Evolutionary conservation across 2,113 vertebrate species (phyloP).

Genomic region (Haplotaxodon microlepis): DNA sequence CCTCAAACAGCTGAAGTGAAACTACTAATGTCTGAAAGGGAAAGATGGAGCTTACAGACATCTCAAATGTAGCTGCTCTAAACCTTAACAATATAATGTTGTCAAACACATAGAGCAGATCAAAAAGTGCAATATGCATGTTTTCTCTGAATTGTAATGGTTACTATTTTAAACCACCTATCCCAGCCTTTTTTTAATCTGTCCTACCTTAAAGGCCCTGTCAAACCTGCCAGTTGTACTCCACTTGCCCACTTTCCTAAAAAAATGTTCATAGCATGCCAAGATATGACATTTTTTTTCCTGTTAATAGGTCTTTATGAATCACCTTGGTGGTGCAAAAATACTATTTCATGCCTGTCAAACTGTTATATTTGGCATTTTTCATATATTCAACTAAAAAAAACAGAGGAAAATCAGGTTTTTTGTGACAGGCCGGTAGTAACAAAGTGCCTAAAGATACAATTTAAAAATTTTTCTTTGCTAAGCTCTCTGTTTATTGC

Average conservation of each 20-base stretch:
- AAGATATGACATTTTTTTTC: background rate
- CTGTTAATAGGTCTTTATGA: background rate
- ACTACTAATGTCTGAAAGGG: background rate
- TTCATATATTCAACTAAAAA: background rate
- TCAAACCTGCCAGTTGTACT: background rate
- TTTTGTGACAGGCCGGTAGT: background rate
- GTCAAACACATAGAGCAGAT: background rate
- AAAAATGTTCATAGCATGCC: background rate
- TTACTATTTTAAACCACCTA: background rate
- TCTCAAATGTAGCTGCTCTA: background rate
- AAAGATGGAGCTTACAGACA: background rate
- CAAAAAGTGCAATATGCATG: background rate
- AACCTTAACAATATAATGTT: background rate
- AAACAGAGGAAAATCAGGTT: accelerated
- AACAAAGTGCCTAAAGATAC: background rate
- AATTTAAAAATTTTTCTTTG: background rate
- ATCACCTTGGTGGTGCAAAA: background rate
- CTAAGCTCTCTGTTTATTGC: background rate
- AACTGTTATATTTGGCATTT: background rate
- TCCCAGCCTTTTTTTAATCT: background rate
- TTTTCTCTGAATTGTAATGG: background rate
- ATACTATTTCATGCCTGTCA: background rate
- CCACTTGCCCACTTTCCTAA: background rate
- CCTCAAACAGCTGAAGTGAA: background rate
- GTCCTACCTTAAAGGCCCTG: background rate